Conservation (phyloP, 2,888 invertebrate genomes). For the Cantharis nigra region DNA sequence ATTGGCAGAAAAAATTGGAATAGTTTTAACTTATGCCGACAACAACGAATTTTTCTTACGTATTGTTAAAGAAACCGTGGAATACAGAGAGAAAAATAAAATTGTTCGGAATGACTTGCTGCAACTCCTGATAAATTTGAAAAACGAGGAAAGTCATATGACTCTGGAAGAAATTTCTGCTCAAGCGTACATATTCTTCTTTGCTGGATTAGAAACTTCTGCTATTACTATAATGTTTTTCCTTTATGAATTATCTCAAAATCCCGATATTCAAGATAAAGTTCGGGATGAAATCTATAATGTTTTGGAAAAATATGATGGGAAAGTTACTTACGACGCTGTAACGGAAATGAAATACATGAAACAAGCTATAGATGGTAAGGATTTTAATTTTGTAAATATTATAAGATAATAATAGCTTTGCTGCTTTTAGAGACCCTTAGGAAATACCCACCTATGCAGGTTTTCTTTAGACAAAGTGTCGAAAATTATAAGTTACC, state of each 20-base stretch:
- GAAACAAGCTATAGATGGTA: conserved; percentile 53
- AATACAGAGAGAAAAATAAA: conserved; percentile 36
- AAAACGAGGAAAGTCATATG: conserved; percentile 14
- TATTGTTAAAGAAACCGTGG: conserved; percentile 39
- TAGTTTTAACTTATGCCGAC: conserved; percentile 32
- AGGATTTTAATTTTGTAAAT: not conserved
- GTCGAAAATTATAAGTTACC: conserved; percentile 38
- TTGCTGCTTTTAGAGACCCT: conserved; percentile 44
- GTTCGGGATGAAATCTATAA: conserved; percentile 51
- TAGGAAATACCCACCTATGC: conserved; percentile 47
- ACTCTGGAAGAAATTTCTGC: conserved; percentile 44
- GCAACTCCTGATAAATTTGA: conserved; percentile 46
- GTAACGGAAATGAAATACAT: conserved; percentile 56
- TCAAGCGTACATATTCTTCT: conserved; percentile 55
- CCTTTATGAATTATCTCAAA: conserved; percentile 51
- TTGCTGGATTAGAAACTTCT: conserved; percentile 59
- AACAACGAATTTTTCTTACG: conserved; percentile 40
- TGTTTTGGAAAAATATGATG: conserved; percentile 43
- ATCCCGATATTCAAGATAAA: conserved; percentile 54
- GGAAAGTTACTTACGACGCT: conserved; percentile 52
- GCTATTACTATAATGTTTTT: conserved; percentile 53
- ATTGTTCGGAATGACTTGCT: conserved; percentile 49
- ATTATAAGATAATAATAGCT: conserved; percentile 5
- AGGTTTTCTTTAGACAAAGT: conserved; percentile 39
- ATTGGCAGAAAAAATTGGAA: conserved; percentile 42